Percentiles rank a stretch among this genome's conserved stretches.
These are phyloP conservation scores for Drosophila suzukii DNA, from an alignment of 1,140 invertebrate species.

Conservation along the genomic window DNA sequence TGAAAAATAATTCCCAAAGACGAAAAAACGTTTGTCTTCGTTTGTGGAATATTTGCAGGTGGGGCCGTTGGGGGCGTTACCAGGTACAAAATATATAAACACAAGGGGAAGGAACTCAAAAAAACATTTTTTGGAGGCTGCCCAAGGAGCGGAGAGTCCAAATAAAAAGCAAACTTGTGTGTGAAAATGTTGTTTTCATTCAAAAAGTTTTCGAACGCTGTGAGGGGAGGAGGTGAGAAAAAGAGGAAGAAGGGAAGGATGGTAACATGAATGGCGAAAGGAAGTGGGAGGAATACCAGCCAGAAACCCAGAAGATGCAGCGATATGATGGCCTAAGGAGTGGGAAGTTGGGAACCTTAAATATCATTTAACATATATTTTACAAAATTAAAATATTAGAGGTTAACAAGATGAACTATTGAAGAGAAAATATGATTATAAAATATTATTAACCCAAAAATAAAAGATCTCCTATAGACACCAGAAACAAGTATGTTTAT, in stretches of 20 bases:
- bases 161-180: slow-evolving; percentile 54
- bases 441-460: not conserved
- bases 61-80: slow-evolving; percentile 40
- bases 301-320: not conserved
- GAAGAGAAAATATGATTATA: not conserved
- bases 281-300: slow-evolving; percentile 17
- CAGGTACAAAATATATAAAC: slow-evolving; percentile 43
- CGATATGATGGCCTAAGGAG: not conserved
- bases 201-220: slow-evolving; percentile 60
- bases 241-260: slow-evolving; percentile 30
- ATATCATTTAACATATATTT: not conserved
- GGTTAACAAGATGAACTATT: no score
- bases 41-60: slow-evolving; percentile 44
- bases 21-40: slow-evolving; percentile 30
- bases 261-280: slow-evolving; percentile 21
- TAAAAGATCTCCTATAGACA: not conserved
- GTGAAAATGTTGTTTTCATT: slow-evolving; percentile 76
- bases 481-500: not conserved
- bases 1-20: slow-evolving; percentile 16
- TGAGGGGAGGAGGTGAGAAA: slow-evolving; percentile 17
- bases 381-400: not conserved
- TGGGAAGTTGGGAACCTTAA: not conserved
- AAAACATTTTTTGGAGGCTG: not conserved
- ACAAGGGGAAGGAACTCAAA: slow-evolving; percentile 20
- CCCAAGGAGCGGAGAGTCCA: slow-evolving; percentile 10